These are phyloP conservation scores for Lithobius niger DNA, from an alignment of 1,140 invertebrate genomes.

Conservation along the genomic window DNA sequence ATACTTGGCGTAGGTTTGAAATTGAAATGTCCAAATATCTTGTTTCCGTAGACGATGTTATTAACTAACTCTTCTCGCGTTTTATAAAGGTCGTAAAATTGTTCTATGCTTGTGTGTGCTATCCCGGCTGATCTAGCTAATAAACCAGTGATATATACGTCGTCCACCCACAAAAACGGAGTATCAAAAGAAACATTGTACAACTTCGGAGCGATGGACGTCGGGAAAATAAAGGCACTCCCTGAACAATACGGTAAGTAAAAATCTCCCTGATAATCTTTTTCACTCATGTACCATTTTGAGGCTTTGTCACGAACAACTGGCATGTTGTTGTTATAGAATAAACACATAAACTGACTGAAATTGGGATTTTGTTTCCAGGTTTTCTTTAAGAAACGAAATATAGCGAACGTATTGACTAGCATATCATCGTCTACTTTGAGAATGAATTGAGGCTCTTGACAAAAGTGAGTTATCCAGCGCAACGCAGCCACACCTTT, in stretches of 20 bases:
- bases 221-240: too few species aligned
- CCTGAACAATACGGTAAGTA: slow-evolving; percentile 26
- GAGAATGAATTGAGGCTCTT: neutral
- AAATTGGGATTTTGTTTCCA: neutral
- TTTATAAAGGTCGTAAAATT: too few species aligned
- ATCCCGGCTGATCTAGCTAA: too few species aligned
- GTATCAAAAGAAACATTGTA: too few species aligned
- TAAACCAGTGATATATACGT: too few species aligned
- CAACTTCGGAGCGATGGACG: too few species aligned
- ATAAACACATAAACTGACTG: neutral
- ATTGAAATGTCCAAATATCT: too few species aligned
- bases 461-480: slow-evolving; percentile 1
- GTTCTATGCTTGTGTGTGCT: too few species aligned
- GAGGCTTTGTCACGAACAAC: neutral
- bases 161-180: too few species aligned
- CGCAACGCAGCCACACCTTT: slow-evolving; percentile 7
- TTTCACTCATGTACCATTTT: slow-evolving; percentile 23
- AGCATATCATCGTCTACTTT: slow-evolving; percentile 16
- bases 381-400: slow-evolving; percentile 3
- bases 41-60: too few species aligned
- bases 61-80: too few species aligned
- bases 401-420: slow-evolving; percentile 16
- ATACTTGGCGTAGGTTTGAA: too few species aligned
- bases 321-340: neutral
- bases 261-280: slow-evolving; percentile 18